phyloP scores from a whole-genome alignment of 2,113 vertebrate genomes.

The Saguinus midas region DNA sequence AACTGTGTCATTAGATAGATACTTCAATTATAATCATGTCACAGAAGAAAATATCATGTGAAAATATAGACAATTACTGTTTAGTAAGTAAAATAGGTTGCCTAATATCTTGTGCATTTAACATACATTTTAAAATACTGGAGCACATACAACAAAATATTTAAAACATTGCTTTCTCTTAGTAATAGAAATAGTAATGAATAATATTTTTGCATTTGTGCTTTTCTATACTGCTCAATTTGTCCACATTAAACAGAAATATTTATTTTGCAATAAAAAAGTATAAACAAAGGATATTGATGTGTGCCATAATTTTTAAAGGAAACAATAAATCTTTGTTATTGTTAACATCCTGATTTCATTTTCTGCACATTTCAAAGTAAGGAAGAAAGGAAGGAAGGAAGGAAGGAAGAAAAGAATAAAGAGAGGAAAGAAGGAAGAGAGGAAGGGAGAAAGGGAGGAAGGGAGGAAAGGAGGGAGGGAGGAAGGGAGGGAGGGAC shows the following conservation, averaged over 20 bases:
- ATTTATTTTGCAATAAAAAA: neutral
- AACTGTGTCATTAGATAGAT: neutral
- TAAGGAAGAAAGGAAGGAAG: neutral
- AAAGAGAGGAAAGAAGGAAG: neutral
- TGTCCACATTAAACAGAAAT: neutral
- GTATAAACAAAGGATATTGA: neutral
- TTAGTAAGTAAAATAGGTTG: neutral
- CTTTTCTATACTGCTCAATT: neutral
- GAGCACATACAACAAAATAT: neutral
- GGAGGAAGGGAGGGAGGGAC: neutral
- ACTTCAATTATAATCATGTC: neutral
- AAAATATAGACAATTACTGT: neutral
- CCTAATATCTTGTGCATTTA: neutral
- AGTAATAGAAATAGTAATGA: neutral
- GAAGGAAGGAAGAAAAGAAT: neutral
- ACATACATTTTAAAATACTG: neutral
- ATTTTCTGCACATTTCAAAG: neutral
- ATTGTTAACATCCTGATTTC: no score
- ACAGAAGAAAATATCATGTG: neutral
- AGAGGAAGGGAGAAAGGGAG: neutral
- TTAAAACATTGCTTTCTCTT: neutral
- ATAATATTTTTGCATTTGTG: neutral
- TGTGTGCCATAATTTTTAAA: neutral
- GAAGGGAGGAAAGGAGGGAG: neutral
- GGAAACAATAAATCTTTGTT: neutral